phyloP scores from a whole-genome alignment of 2,797 vertebrate genomes.

The Crenichthys baileyi region DNA sequence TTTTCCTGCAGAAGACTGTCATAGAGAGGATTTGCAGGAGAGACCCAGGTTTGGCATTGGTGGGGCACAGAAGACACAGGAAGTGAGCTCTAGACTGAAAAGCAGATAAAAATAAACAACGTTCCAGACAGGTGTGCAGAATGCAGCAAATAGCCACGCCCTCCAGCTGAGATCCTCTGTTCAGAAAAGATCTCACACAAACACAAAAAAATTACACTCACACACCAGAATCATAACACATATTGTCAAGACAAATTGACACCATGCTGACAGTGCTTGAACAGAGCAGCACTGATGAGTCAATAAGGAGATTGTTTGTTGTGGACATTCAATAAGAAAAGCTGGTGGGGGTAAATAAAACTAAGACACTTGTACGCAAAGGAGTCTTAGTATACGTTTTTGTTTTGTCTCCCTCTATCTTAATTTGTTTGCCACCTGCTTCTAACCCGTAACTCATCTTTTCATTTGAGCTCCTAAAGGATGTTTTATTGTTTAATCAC shows the following conservation, averaged over 20 bases:
- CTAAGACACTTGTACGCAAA: background rate
- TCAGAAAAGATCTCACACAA: no score
- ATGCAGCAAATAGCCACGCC: no score
- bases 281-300: background rate
- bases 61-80: no score
- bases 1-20: no score
- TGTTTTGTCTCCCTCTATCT: background rate
- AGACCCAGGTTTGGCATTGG: no score
- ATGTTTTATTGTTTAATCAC: background rate
- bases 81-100: no score
- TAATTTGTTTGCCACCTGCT: background rate
- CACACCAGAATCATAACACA: no score
- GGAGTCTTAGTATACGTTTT: background rate
- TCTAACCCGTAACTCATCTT: background rate
- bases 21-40: no score
- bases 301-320: background rate
- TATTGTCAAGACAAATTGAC: background rate
- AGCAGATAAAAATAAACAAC: no score
- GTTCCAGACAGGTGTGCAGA: no score
- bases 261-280: background rate
- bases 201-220: no score
- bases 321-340: conserved; percentile 1
- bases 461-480: background rate
- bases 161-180: no score
- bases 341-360: background rate